Percentiles rank a stretch among this genome's conserved stretches.
Evolutionary conservation across 2,113 vertebrate species (phyloP).

Genomic region (Tachuris rubrigastra): DNA sequence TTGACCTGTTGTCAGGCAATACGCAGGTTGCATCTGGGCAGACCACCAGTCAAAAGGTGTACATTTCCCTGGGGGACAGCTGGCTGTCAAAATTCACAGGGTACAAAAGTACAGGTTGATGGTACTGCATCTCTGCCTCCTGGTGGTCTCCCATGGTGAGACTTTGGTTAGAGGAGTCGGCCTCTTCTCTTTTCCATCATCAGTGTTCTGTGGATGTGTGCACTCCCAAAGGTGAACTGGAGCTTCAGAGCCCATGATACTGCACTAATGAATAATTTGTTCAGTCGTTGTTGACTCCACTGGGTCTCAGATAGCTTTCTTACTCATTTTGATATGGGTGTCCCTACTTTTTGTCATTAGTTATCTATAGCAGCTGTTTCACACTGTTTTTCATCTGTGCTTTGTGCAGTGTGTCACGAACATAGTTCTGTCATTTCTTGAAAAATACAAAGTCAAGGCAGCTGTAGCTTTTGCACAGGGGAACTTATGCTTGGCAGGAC

Average conservation of each 20-base stretch:
- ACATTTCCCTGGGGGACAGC: not conserved
- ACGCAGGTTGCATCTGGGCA: not conserved
- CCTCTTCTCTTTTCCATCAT: not conserved
- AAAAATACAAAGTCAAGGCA: not conserved
- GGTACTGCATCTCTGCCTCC: not conserved
- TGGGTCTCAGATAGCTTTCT: not conserved
- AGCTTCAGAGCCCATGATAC: not conserved
- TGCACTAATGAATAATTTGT: not conserved
- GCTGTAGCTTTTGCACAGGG: not conserved
- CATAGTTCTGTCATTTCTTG: accelerated
- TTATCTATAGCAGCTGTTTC: not conserved
- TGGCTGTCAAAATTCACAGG: not conserved
- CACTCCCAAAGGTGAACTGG: not conserved
- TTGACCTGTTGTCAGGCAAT: not conserved
- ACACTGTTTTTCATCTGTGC: not conserved
- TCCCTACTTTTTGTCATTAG: not conserved
- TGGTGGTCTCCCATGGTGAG: not conserved
- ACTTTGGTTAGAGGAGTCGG: not conserved
- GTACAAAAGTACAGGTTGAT: not conserved
- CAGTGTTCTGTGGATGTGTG: not conserved
- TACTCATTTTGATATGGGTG: not conserved
- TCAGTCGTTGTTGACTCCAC: not conserved
- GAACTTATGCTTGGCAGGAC: not conserved
- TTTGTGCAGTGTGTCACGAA: not conserved
- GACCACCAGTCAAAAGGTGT: not conserved